These are phyloP conservation scores for Lepidurus apus DNA, from an alignment of 1,140 invertebrate species.

Conservation along the genomic window DNA sequence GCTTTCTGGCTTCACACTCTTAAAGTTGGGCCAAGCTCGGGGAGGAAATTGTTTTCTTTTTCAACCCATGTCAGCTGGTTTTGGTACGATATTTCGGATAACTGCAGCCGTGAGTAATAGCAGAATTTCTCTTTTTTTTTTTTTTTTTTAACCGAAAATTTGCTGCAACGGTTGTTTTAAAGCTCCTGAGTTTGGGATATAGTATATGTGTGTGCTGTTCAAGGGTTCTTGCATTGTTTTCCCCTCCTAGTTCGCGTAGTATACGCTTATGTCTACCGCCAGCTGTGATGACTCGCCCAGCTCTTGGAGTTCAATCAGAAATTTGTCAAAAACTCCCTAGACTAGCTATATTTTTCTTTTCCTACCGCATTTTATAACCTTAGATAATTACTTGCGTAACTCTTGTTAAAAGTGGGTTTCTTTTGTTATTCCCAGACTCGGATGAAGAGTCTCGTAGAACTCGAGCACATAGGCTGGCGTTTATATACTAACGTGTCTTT, in stretches of 20 bases:
- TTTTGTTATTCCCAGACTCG: neutral
- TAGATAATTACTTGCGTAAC: neutral
- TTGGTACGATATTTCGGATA: too few species aligned
- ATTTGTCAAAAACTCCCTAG: neutral
- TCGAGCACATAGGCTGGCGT: neutral
- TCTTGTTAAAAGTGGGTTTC: neutral
- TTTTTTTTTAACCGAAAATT: too few species aligned
- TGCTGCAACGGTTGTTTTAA: neutral
- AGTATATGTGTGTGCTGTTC: neutral
- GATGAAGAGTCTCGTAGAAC: neutral
- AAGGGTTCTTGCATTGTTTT: neutral
- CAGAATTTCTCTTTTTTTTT: too few species aligned
- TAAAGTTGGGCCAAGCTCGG: too few species aligned
- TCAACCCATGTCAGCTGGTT: too few species aligned
- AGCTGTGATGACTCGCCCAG: neutral
- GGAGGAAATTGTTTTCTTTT: too few species aligned
- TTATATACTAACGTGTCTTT: neutral
- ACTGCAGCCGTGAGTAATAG: too few species aligned
- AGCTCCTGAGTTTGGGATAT: neutral
- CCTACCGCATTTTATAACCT: neutral
- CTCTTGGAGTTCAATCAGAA: constrained; percentile 5
- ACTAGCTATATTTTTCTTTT: neutral
- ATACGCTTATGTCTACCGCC: neutral
- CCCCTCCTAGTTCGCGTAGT: neutral
- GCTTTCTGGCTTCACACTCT: too few species aligned